Conservation (phyloP, 2,888 invertebrate species). For the Belgica antarctica region DNA sequence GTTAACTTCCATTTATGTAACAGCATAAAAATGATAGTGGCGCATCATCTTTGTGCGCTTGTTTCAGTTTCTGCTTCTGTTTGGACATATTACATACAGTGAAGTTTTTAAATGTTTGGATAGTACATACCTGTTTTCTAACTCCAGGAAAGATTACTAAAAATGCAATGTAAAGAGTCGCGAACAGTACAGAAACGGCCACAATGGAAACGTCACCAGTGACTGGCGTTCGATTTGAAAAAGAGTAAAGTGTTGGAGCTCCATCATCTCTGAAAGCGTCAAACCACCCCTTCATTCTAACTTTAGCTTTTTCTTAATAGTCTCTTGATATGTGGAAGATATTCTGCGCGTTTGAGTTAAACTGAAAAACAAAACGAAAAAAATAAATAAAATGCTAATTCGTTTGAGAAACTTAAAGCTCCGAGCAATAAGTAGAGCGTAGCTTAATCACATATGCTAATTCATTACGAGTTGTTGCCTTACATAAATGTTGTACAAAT, state of each 20-base stretch:
- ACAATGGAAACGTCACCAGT: slow-evolving; percentile 88
- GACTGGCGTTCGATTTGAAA: slow-evolving; percentile 92
- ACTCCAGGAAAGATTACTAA: slow-evolving; percentile 94
- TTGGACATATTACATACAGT: too few relatives aligned
- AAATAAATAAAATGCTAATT: neutral
- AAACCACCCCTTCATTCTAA: slow-evolving; percentile 90
- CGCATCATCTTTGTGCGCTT: neutral
- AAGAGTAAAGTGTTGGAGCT: slow-evolving; percentile 93
- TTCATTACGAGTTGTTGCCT: too few relatives aligned
- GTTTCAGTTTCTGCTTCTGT: too few relatives aligned
- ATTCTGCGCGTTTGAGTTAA: neutral
- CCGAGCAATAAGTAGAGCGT: neutral
- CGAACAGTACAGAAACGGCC: slow-evolving; percentile 80
- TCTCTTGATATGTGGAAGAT: neutral
- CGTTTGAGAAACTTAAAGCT: neutral
- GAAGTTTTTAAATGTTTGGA: too few relatives aligned
- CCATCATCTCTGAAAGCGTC: slow-evolving; percentile 96
- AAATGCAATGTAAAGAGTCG: slow-evolving; percentile 90
- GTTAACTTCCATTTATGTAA: slow-evolving; percentile 8
- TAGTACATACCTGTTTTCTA: slow-evolving; percentile 74
- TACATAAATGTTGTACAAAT: too few relatives aligned
- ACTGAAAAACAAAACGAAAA: slow-evolving; percentile 19
- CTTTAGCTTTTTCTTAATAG: neutral
- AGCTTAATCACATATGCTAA: neutral
- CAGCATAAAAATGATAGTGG: neutral